Evolutionary conservation across 2,888 invertebrate species (phyloP).

Genomic region (Campoplex nolae): DNA sequence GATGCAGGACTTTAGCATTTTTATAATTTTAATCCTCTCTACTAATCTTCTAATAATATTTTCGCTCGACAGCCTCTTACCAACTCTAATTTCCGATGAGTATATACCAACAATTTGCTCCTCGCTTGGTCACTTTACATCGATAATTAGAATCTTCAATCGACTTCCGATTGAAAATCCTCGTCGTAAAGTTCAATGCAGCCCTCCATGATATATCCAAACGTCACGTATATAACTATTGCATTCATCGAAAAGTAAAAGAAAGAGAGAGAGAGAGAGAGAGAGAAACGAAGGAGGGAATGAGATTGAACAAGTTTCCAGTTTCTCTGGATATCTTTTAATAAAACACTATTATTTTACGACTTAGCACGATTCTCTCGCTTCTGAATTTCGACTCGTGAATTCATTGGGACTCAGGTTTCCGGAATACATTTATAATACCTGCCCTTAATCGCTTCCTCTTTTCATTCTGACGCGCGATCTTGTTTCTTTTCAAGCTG

Average conservation of each 20-base stretch:
- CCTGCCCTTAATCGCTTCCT: conserved; percentile 1
- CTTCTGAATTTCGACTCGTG: conserved; percentile 1
- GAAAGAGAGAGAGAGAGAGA: neutral
- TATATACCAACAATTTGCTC: conserved; percentile 11
- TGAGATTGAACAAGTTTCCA: conserved; percentile 26
- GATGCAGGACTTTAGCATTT: neutral
- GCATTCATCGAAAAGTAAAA: conserved; percentile 2
- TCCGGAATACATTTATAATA: neutral
- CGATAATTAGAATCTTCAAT: conserved; percentile 51
- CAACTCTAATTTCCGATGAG: conserved; percentile 12
- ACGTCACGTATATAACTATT: neutral
- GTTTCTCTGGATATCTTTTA: conserved; percentile 26
- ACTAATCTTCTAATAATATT: conserved; percentile 46
- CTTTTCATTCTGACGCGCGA: neutral
- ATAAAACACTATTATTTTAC: conserved; percentile 25
- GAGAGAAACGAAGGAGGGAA: neutral
- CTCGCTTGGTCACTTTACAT: conserved; percentile 5
- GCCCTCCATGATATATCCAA: neutral
- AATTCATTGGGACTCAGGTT: conserved; percentile 15
- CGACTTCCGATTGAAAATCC: neutral
- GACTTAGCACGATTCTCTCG: neutral
- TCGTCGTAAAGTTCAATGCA: conserved; percentile 31
- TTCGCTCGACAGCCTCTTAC: conserved; percentile 7
- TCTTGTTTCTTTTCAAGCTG: neutral
- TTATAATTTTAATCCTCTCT: conserved; percentile 28